phyloP scores from a whole-genome alignment of 2,888 invertebrate species.

The Venusia cambrica region DNA sequence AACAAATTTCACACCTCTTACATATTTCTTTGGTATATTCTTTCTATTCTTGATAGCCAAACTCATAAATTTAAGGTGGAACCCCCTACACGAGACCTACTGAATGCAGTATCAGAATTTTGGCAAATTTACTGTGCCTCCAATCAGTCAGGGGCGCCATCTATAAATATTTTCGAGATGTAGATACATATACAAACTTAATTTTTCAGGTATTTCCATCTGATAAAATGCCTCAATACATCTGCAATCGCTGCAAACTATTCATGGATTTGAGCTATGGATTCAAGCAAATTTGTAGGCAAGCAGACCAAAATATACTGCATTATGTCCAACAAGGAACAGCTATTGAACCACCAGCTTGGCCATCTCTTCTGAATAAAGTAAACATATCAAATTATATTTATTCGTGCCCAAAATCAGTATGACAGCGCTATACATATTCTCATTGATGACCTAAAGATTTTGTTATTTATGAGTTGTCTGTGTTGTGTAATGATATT shows the following conservation, averaged over 20 bases:
- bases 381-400: conserved; percentile 42
- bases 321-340: conserved; percentile 84
- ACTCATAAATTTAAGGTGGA: too few species aligned
- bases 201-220: conserved; percentile 78
- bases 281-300: conserved; percentile 88
- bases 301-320: conserved; percentile 86
- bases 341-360: conserved; percentile 75
- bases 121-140: neutral
- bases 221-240: conserved; percentile 88
- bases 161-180: conserved; percentile 25
- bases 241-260: conserved; percentile 85
- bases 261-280: conserved; percentile 86
- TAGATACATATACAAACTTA: conserved; percentile 3
- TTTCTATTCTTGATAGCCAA: too few species aligned
- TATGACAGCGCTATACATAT: too few species aligned
- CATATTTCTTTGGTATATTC: too few species aligned
- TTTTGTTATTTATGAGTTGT: too few species aligned
- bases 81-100: too few species aligned
- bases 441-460: too few species aligned
- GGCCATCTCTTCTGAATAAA: conserved; percentile 62
- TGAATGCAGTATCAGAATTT: neutral
- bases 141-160: conserved; percentile 32
- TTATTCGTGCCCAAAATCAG: too few species aligned
- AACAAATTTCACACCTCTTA: neutral
- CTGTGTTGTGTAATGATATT: too few species aligned